Base-by-base conservation (phyloP, 2,888 invertebrate genomes). In the Bugulina stolonifera region DNA sequence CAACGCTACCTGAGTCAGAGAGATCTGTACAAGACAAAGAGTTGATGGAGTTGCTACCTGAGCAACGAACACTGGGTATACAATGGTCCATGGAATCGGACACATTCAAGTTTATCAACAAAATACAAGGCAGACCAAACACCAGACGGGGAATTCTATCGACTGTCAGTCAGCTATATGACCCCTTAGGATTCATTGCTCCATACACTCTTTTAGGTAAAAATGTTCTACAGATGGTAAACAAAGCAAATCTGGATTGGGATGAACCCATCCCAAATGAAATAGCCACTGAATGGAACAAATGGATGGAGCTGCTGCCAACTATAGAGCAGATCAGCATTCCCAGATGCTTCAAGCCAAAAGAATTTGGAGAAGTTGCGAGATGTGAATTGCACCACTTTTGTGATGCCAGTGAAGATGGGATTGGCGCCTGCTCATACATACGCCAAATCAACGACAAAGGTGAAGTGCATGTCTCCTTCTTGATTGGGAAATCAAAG, bases 1-100 rank as follows among this genome's bases (percentile, higher is more conserved):
- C 73, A 2, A 10, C 54, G 2, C 35, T 77, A n/a, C 69, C 74
- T 0, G n/a, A 34, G 0, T 72, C 72, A 34, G 77, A 76, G 34
- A 34, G 75, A 72, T 76, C 74, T 14, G 27, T 64, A 2, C 27
- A 64, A 34, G 29, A 64, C 27, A 27, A 14, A 27, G 29, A 29
- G 14, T 34, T 64, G 14, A n/a, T n/a, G n/a, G 64, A 3, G 14
- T 5, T 5, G 5, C 27, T 64, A 34, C 32, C 64, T 5, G 27
- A 22, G 32, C 64, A 64, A 3, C 2, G 64, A 34, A 64, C 64
- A 5, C 64, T 64, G 3, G 64, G 64, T 32, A 5, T 64, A 10
- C 25, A 64, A n/a, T 64, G 64, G 64, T 64, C 32, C 3, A 27
- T 64, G 32, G 3, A 32, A 5, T 14, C 29, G 27, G 64, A 64